Conservation (phyloP, 2,113 vertebrate genomes). For the Myotis yumanensis region DNA sequence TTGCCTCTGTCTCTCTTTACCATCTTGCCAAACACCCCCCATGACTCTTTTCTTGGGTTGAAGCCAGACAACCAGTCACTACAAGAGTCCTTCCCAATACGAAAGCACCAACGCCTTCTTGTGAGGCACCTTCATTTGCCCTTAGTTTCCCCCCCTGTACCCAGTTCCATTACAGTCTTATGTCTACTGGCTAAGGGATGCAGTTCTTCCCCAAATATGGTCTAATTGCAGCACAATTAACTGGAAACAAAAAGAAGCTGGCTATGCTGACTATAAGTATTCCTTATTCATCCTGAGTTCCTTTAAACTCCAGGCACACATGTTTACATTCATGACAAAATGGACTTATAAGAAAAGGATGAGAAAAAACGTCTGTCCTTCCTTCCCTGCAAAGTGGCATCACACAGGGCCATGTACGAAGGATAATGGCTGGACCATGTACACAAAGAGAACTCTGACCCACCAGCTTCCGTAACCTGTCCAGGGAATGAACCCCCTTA, state of each 20-base stretch:
- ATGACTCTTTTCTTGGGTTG: neutral
- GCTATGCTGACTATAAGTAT: neutral
- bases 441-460: neutral
- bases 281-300: neutral
- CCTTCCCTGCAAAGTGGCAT: neutral
- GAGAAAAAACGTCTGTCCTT: neutral
- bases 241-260: neutral
- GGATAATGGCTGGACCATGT: neutral
- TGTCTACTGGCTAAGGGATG: neutral
- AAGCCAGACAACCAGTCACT: neutral
- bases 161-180: neutral
- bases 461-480: neutral
- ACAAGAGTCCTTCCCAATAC: neutral
- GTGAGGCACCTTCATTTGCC: neutral
- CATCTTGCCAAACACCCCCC: neutral
- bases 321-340: neutral
- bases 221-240: slow-evolving; percentile 16
- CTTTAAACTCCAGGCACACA: neutral
- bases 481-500: neutral
- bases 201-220: neutral
- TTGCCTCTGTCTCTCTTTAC: neutral
- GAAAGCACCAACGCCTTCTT: neutral
- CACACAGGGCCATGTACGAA: too few relatives aligned
- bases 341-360: neutral
- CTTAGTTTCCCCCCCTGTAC: neutral